Percentiles rank a stretch among this genome's conserved stretches.
Conservation (phyloP, 2,113 vertebrate genomes). For the Ictidomys tridecemlineatus region DNA sequence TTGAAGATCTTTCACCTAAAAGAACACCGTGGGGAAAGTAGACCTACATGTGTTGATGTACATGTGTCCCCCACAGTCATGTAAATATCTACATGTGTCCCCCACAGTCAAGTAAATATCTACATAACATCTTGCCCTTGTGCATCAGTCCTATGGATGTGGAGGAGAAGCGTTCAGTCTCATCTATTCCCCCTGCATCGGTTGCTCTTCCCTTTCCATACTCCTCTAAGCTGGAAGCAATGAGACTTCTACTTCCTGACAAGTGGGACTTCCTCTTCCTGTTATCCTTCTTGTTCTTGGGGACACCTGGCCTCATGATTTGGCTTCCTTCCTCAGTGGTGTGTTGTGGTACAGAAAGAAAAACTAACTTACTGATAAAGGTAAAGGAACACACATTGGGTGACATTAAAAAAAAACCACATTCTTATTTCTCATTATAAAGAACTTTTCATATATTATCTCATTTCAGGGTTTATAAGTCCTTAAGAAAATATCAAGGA, state of each 20-base stretch:
- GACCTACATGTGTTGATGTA: not conserved
- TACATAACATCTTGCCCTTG: not conserved
- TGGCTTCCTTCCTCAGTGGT: not conserved
- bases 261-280: not conserved
- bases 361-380: not conserved
- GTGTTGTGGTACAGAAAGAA: not conserved
- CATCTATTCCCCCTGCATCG: not conserved
- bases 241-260: not conserved
- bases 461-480: not conserved
- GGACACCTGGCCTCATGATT: not conserved
- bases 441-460: not conserved
- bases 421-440: constrained; percentile 18
- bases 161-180: not conserved
- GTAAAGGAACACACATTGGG: not conserved
- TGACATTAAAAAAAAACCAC: not conserved
- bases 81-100: not conserved
- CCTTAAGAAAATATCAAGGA: not conserved
- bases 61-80: not conserved
- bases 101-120: not conserved
- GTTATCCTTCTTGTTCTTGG: not conserved
- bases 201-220: not conserved
- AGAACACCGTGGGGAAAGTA: not conserved
- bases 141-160: not conserved
- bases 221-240: not conserved
- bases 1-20: not conserved